Conservation (phyloP, 30 jellyfish, hydroid and myxozoan genomes). For the Rhopilema esculentum region DNA sequence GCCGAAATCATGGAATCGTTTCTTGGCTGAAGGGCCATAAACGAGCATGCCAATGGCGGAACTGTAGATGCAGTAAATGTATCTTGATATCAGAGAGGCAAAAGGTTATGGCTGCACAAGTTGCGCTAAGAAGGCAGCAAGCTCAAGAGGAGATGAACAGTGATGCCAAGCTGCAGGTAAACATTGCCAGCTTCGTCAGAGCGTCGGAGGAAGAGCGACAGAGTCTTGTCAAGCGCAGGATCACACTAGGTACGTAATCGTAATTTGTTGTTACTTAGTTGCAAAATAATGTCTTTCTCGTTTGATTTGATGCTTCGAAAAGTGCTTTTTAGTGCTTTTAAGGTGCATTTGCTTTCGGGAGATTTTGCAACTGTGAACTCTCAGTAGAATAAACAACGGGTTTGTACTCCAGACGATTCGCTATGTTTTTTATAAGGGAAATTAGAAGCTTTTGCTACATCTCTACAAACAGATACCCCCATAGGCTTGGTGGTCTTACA, state of each 20-base stretch:
- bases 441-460: too few species aligned
- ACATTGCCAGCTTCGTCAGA: conserved; percentile 80
- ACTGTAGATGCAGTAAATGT: conserved; percentile 85
- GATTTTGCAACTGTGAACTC: too few species aligned
- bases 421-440: too few species aligned
- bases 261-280: not conserved
- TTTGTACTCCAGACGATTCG: too few species aligned
- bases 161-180: conserved; percentile 76
- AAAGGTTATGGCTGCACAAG: conserved; percentile 92
- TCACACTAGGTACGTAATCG: conserved; percentile 57
- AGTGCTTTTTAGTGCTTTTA: too few species aligned
- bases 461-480: too few species aligned
- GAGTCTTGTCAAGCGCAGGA: conserved; percentile 61
- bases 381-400: too few species aligned
- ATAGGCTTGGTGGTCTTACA: too few species aligned
- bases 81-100: conserved; percentile 82
- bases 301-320: too few species aligned
- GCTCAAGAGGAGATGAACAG: conserved; percentile 88
- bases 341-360: too few species aligned
- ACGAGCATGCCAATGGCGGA: conserved; percentile 85
- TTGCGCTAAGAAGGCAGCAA: conserved; percentile 86
- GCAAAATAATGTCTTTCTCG: not conserved
- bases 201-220: conserved; percentile 87
- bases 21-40: conserved; percentile 91
- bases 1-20: conserved; percentile 85